Base-by-base conservation (phyloP, 2,888 invertebrate genomes). In the Nowickia ferox region DNA sequence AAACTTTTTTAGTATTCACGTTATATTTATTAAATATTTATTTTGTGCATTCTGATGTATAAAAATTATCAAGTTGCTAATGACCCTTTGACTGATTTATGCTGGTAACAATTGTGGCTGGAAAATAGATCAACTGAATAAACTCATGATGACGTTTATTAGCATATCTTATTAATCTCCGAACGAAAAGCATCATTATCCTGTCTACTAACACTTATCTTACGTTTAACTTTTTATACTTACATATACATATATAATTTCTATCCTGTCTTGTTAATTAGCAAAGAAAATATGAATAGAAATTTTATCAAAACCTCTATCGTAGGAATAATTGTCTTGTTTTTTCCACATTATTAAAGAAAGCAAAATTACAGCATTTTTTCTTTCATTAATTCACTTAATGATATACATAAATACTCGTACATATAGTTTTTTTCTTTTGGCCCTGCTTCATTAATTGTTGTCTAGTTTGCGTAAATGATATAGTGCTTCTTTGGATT, bases 91-190 rank as follows among this genome's bases (percentile, higher is more conserved):
- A 22, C 5, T 53, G 10, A 17, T 6, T 30, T 40, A 9, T 17
- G 2, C 9, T 4, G 30, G 10, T 42, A 17, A 0, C 61, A 42
- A 17, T 61, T 42, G 63, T 63, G 38, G 48, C 30, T 38, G 40
- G 10, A 5, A 38, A 17, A 53, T 13, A 68, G 15, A 19, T 17
- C 53, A 17, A 17, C n/a, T 40, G 19, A 17, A 68, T 11, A 11
- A 51, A 51, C 17, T 51, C 38, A 51, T 22, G 51, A 68, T 40
- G 51, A 68, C 51, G n/a, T 11, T n/a, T 38, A 51, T 51, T 51
- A 17, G 3, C 53, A 11, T 19, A 40, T 40, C 19, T 68, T 53
- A 68, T 68, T 68, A 48, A 9, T n/a, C 13, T 38, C 38, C 9
- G 1, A 48, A 48, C 19, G 38, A 57, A 57, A 17, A 57, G 19